Evolutionary conservation across 2,797 vertebrate genomes (phyloP).

Genomic region (Calcarius lapponicus): DNA sequence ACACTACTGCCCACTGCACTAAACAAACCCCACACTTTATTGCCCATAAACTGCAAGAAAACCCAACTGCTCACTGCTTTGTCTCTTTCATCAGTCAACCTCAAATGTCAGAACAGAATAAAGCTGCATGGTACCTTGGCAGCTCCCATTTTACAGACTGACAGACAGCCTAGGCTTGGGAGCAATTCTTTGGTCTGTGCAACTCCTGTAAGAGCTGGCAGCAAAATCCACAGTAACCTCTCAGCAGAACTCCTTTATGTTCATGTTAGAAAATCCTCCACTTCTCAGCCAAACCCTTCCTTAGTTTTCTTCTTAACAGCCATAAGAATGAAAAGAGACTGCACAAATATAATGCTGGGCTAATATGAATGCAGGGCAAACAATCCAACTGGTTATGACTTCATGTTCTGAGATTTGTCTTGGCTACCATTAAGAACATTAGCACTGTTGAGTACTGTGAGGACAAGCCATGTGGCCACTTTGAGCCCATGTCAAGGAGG

Average conservation of each 20-base stretch:
- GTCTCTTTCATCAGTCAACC: neutral
- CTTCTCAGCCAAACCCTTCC: neutral
- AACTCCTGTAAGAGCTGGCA: neutral
- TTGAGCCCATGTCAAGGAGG: neutral
- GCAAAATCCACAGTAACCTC: neutral
- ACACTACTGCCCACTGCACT: neutral
- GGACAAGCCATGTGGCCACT: neutral
- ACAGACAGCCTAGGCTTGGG: neutral
- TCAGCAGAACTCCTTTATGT: neutral
- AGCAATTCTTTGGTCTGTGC: neutral
- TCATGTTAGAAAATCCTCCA: neutral
- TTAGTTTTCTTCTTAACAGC: neutral
- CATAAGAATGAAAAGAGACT: neutral
- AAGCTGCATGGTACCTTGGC: rapidly evolving
- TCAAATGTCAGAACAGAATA: neutral
- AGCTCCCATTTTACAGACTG: neutral
- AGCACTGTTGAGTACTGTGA: neutral
- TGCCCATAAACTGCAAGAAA: neutral
- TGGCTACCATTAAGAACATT: neutral
- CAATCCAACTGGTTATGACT: neutral
- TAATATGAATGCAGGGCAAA: neutral
- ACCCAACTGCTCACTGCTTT: neutral
- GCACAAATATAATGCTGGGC: neutral
- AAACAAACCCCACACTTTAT: neutral
- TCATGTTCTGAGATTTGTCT: neutral